phyloP scores from a whole-genome alignment of 2,797 vertebrate genomes.

The Poecilia gillii region DNA sequence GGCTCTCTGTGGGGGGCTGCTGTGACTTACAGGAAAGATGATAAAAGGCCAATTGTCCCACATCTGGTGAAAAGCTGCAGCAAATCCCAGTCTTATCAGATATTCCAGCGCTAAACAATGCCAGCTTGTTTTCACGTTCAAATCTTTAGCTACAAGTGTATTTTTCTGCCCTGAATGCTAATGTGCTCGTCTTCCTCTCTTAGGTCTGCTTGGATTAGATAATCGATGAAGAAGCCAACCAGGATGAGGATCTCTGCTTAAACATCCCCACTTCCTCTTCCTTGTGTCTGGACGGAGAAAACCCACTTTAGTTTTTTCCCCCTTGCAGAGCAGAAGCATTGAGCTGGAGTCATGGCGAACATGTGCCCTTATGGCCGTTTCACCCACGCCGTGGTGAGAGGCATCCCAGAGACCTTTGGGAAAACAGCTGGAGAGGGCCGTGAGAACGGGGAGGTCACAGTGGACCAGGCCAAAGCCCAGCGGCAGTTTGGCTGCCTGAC shows the following conservation, averaged over 20 bases:
- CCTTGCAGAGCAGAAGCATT: not conserved
- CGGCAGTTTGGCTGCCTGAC: conserved; percentile 90
- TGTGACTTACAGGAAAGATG: conserved; percentile 42
- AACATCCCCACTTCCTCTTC: conserved; percentile 1
- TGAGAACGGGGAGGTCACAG: conserved; percentile 54
- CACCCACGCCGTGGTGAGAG: conserved; percentile 90
- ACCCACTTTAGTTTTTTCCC: not conserved
- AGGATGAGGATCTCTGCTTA: conserved; percentile 31
- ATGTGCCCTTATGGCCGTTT: conserved; percentile 84
- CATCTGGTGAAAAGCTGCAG: conserved; percentile 17
- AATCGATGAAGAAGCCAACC: conserved; percentile 7
- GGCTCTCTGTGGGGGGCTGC: conserved; percentile 44
- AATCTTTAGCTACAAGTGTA: not conserved
- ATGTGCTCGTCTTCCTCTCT: conserved; percentile 16
- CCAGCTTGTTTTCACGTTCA: conserved; percentile 18
- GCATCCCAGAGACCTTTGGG: conserved; percentile 86
- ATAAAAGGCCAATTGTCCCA: conserved; percentile 65
- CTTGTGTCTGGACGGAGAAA: conserved; percentile 13
- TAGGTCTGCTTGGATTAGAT: conserved; percentile 9
- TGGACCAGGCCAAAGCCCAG: conserved; percentile 90
- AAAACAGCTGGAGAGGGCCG: conserved; percentile 50
- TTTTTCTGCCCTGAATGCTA: conserved; percentile 6
- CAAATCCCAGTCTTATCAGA: conserved; percentile 36
- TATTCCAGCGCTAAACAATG: conserved; percentile 43
- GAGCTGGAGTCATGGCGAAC: conserved; percentile 74